Evolutionary conservation across 2,797 vertebrate species (phyloP).

Genomic region (Hemitrygon akajei): DNA sequence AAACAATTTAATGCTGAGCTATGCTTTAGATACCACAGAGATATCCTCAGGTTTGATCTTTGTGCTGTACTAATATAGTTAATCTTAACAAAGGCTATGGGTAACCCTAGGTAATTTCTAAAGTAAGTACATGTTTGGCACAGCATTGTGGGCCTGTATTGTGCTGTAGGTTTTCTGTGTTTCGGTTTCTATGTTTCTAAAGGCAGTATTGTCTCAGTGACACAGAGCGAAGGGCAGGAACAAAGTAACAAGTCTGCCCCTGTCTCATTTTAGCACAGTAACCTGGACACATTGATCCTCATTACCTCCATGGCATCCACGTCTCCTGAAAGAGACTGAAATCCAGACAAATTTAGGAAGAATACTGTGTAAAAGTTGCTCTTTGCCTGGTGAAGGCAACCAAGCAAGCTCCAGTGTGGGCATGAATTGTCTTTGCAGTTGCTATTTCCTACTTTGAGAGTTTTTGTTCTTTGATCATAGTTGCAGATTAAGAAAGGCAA

Average conservation of each 20-base stretch:
- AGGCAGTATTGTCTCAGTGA: background rate
- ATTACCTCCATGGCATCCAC: background rate
- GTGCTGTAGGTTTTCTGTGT: too few species aligned
- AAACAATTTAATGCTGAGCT: background rate
- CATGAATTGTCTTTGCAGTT: too few species aligned
- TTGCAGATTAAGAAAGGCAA: background rate
- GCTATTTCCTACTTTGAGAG: too few species aligned
- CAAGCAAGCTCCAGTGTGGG: background rate
- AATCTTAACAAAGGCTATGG: background rate
- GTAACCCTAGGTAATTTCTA: too few species aligned
- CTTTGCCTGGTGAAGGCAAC: background rate
- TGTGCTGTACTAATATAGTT: background rate
- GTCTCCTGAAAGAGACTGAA: background rate
- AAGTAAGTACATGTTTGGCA: too few species aligned
- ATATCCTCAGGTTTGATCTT: background rate
- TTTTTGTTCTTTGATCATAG: background rate
- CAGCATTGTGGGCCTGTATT: too few species aligned
- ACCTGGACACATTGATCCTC: background rate
- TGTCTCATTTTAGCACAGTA: background rate
- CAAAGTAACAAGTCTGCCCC: background rate
- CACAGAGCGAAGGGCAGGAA: background rate
- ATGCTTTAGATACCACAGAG: background rate
- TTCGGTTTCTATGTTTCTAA: too few species aligned
- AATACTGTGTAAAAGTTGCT: background rate
- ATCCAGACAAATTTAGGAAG: background rate